phyloP scores from a whole-genome alignment of 2,888 invertebrate genomes.

The Rhamphomyia laevipes region DNA sequence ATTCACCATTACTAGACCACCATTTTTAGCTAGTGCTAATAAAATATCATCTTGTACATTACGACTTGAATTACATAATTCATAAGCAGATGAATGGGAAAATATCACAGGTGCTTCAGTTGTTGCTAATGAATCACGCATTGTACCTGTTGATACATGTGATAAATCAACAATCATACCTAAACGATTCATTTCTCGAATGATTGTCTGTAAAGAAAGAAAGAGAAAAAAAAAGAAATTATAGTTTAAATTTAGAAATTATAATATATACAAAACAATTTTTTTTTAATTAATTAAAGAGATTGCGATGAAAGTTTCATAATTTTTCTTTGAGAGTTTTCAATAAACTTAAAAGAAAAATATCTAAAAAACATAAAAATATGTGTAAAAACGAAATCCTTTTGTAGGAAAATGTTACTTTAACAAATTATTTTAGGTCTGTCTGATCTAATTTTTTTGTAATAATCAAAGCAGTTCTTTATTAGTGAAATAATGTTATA shows the following conservation, averaged over 20 bases:
- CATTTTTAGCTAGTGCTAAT: slow-evolving; percentile 58
- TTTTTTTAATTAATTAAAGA: background rate
- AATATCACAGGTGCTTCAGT: slow-evolving; percentile 75
- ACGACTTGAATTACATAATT: slow-evolving; percentile 66
- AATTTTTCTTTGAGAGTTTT: background rate
- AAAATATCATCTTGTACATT: slow-evolving; percentile 72
- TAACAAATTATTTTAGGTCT: too few species aligned
- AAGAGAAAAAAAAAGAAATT: slow-evolving; percentile 8
- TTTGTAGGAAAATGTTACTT: too few species aligned
- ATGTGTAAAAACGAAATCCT: too few species aligned
- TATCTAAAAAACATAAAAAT: too few species aligned
- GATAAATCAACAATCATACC: slow-evolving; percentile 81
- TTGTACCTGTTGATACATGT: slow-evolving; percentile 68
- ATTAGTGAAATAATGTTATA: too few species aligned
- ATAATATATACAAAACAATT: background rate
- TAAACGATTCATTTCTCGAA: slow-evolving; percentile 78
- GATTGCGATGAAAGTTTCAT: background rate
- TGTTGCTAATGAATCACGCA: slow-evolving; percentile 65
- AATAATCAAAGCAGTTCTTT: too few species aligned
- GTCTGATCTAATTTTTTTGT: too few species aligned
- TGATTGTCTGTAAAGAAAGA: slow-evolving; percentile 51
- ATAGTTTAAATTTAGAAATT: background rate
- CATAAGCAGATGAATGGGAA: slow-evolving; percentile 73
- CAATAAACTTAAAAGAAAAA: too few species aligned
- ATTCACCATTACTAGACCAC: slow-evolving; percentile 78